Conservation (phyloP, 1,140 invertebrate species). For the Drosophila truncata region DNA sequence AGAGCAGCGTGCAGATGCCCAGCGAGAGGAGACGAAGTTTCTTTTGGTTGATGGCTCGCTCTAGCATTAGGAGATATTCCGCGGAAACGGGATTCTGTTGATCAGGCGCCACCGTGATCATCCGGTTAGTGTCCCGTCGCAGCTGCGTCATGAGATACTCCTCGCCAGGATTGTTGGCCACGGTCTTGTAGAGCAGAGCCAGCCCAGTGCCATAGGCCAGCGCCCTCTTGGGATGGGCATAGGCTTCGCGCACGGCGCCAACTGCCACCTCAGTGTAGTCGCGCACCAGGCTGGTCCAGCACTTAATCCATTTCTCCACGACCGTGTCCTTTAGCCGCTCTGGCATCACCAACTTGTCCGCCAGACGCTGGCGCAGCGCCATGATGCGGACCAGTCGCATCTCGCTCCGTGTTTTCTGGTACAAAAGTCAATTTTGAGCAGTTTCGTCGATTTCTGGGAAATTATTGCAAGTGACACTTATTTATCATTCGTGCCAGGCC, state of each 20-base stretch:
- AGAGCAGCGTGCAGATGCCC: constrained; percentile 91
- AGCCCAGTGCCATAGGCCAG: constrained; percentile 74
- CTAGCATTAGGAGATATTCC: constrained; percentile 88
- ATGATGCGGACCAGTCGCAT: constrained; percentile 64
- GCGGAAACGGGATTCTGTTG: constrained; percentile 89
- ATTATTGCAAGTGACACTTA: constrained; percentile 69
- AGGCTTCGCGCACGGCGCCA: constrained; percentile 87
- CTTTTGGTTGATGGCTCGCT: constrained; percentile 89
- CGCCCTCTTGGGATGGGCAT: constrained; percentile 87
- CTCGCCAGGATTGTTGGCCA: constrained; percentile 63
- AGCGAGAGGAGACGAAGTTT: constrained; percentile 89
- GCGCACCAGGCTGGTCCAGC: constrained; percentile 88
- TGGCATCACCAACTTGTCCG: constrained; percentile 74
- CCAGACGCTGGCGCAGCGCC: constrained; percentile 63
- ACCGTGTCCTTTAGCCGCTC: constrained; percentile 88
- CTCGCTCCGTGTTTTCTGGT: constrained; percentile 17
- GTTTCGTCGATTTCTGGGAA: constrained; percentile 15
- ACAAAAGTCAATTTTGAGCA: constrained; percentile 31
- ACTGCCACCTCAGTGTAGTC: constrained; percentile 88
- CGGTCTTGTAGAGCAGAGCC: constrained; percentile 50
- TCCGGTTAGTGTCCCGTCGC: constrained; percentile 86
- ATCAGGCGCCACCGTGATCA: constrained; percentile 88
- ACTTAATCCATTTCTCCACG: constrained; percentile 88
- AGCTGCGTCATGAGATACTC: constrained; percentile 57
- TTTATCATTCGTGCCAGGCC: constrained; percentile 70